Evolutionary conservation across 92 coral and sea anemone genomes (phyloP).

Genomic region (Zoanthus gigantus): DNA sequence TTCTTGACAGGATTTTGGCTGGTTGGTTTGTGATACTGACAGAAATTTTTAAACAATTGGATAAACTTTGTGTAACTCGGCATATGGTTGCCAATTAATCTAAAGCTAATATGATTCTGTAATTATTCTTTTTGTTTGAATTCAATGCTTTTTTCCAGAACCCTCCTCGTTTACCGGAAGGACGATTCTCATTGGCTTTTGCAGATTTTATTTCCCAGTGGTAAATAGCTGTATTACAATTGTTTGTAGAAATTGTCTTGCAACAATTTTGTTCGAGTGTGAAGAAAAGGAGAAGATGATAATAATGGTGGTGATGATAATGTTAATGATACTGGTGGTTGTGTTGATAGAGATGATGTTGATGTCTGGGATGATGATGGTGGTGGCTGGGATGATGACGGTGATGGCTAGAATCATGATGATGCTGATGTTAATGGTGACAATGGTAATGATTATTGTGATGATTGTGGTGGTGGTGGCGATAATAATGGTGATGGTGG

Average conservation of each 20-base stretch:
- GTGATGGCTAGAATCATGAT: background rate
- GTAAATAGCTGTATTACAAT: slow-evolving; percentile 56
- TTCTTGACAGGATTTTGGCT: background rate
- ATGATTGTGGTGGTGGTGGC: background rate
- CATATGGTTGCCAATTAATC: no score
- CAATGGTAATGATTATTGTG: background rate
- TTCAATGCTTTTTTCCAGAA: slow-evolving; percentile 51
- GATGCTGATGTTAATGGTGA: background rate
- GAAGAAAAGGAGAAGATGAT: background rate
- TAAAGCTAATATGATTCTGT: background rate
- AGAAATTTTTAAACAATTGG: no score
- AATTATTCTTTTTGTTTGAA: background rate
- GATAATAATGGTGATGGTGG: background rate
- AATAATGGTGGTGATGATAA: background rate
- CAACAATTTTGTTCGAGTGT: background rate
- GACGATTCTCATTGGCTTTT: slow-evolving; percentile 83
- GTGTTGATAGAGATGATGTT: no score
- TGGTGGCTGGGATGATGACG: no score
- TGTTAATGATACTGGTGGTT: background rate
- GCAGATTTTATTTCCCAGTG: slow-evolving; percentile 91
- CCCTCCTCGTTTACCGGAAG: slow-evolving; percentile 94
- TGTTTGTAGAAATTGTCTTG: background rate
- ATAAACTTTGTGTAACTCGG: no score
- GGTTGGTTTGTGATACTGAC: background rate
- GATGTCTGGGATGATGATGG: no score